Evolutionary conservation across 2,888 invertebrate species (phyloP).

Genomic region (Leptopilina myrica): DNA sequence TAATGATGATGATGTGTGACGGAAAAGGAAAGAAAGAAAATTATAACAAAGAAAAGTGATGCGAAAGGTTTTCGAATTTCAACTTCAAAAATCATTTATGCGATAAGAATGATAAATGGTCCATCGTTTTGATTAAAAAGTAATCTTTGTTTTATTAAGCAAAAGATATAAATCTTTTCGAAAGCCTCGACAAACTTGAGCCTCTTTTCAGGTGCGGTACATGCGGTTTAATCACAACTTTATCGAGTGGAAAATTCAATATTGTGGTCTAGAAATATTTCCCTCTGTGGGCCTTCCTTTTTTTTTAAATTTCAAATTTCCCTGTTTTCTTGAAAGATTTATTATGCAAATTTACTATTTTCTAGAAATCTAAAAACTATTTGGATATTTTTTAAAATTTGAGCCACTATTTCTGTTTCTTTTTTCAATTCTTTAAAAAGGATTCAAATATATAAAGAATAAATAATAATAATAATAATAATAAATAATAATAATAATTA

Average conservation of each 20-base stretch:
- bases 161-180: slow-evolving; percentile 5
- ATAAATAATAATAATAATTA: no score
- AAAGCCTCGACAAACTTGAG: slow-evolving; percentile 14
- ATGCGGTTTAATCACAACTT: slow-evolving; percentile 58
- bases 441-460: no score
- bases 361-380: no score
- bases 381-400: no score
- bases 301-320: background rate
- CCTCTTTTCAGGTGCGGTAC: slow-evolving; percentile 38
- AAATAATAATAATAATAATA: no score
- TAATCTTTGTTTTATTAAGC: slow-evolving; percentile 32
- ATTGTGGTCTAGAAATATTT: slow-evolving; percentile 35
- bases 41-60: slow-evolving; percentile 1
- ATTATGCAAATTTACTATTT: no score
- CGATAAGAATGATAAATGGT: slow-evolving; percentile 48
- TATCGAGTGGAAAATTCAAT: slow-evolving; percentile 60
- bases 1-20: background rate
- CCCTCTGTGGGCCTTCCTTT: background rate
- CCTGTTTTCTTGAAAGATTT: no score
- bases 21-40: background rate
- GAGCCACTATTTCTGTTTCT: no score
- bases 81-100: slow-evolving; percentile 36
- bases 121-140: slow-evolving; percentile 41
- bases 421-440: no score
- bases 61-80: background rate